Conservation (phyloP, 2,113 vertebrate species). For the Ariopsis seemanni region DNA sequence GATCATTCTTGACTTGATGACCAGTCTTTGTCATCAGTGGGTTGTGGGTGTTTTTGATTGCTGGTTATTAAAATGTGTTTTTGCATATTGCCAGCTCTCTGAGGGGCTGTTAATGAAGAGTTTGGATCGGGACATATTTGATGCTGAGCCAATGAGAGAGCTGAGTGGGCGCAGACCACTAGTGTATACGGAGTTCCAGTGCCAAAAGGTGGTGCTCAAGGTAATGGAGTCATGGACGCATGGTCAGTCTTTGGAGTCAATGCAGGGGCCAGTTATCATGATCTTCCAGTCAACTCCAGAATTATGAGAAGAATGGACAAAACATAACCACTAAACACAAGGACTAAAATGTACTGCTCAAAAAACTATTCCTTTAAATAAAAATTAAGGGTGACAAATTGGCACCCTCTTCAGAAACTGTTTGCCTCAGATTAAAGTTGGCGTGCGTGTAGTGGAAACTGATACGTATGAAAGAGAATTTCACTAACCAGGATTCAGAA, state of each 20-base stretch:
- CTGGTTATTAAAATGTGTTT: slow-evolving; percentile 2
- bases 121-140: slow-evolving; percentile 79
- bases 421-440: background rate
- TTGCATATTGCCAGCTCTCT: slow-evolving; percentile 70
- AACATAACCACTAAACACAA: background rate
- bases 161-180: slow-evolving; percentile 77
- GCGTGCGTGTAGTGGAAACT: background rate
- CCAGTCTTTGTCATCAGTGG: too few relatives aligned
- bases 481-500: background rate
- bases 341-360: background rate
- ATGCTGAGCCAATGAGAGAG: slow-evolving; percentile 77
- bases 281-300: background rate
- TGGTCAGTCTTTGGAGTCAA: background rate
- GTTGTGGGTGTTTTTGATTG: background rate
- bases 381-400: background rate
- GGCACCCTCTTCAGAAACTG: background rate
- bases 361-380: background rate
- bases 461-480: too few relatives aligned
- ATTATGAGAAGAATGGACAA: background rate
- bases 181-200: slow-evolving; percentile 72
- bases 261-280: background rate
- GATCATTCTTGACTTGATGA: too few relatives aligned
- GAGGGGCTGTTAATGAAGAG: slow-evolving; percentile 74
- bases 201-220: slow-evolving; percentile 78
- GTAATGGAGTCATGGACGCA: slow-evolving; percentile 67